Base-by-base conservation (phyloP, 37 sponge, comb jelly and placozoan genomes). In the Chondrilla cf. caribensis region DNA sequence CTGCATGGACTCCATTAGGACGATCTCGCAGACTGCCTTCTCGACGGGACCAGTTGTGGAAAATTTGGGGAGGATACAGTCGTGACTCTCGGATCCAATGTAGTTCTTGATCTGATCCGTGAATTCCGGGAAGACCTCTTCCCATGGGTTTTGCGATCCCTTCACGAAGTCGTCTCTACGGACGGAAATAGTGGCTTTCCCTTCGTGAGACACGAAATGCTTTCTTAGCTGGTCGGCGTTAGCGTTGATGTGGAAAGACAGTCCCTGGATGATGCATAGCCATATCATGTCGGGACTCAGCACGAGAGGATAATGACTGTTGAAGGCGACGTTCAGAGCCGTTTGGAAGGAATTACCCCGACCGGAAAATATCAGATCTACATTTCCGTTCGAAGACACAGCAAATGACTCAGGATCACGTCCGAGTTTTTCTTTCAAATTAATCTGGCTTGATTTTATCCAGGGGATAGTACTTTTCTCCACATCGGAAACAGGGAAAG, bases 191-290 rank as follows among this genome's bases (percentile, higher is more conserved):
- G 31, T 39, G 18, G 36, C 40, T 72, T 90, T 90, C 15, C 86
- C 86, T 38, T 90, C 80, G 73, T 85, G 86, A 31, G 86, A 82
- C 9, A 90, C 90, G 26, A 90, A 90, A 19, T 40, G 21, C 38
- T 79, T 54, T 26, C 90, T 60, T 0, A 90, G 86, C 1, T 85
- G 72, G n/a, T 90, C 90, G 18, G 90, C 86, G 35, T 90, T 85
- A 17, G 25, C 62, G 29, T 79, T 90, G 58, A 90, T 71, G 28
- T 90, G 86, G 1, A 58, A 21, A 2, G 90, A 79, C 0, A 90
- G 44, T 8, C 86, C 86, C 44, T 85, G 83, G 0, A 59, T 78
- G 22, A 90, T 85, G 32, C 79, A 77, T 79, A 85, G 31, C 90
- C 90, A 90, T 11, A 90, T 78, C 35, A 60, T 39, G 70, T 90